Conservation (phyloP, 1,140 invertebrate genomes). For the Drosophila pectinifera region DNA sequence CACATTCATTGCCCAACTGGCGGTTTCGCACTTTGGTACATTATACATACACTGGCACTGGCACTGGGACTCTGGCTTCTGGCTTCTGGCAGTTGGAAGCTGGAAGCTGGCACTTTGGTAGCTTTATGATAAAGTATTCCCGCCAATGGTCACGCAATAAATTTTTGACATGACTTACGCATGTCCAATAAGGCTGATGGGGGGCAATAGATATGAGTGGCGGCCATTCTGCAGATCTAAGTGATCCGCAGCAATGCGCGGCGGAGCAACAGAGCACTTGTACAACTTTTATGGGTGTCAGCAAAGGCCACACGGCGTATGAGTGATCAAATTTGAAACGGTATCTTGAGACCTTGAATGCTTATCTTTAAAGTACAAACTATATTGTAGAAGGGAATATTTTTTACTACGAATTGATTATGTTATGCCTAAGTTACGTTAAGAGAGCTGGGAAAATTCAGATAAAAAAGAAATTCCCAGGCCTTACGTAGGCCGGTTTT, state of each 20-base stretch:
- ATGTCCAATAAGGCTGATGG: constrained; percentile 42
- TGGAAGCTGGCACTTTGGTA: constrained; percentile 22
- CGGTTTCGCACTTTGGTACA: constrained; percentile 69
- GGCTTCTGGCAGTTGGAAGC: constrained; percentile 23
- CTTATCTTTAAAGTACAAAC: not conserved
- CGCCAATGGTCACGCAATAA: constrained; percentile 61
- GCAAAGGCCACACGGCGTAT: constrained; percentile 16
- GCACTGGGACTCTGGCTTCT: constrained; percentile 11
- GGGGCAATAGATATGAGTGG: constrained; percentile 30
- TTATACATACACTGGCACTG: constrained; percentile 2
- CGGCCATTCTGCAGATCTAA: constrained; percentile 24
- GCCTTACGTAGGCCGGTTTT: too few relatives aligned
- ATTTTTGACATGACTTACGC: constrained; percentile 67
- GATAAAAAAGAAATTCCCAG: too few relatives aligned
- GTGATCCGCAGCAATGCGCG: not conserved
- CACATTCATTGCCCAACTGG: constrained; percentile 52
- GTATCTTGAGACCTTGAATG: constrained; percentile 2
- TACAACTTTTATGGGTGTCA: constrained; percentile 11
- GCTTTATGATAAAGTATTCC: constrained; percentile 54
- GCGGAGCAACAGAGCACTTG: constrained; percentile 4
- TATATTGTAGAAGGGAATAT: not conserved
- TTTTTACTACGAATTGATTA: not conserved
- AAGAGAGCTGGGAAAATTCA: too few relatives aligned
- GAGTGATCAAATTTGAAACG: constrained; percentile 2
- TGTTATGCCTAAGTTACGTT: too few relatives aligned